These are phyloP conservation scores for Phalacrocorax aristotelis DNA, from an alignment of 2,113 vertebrate genomes.

Conservation along the genomic window DNA sequence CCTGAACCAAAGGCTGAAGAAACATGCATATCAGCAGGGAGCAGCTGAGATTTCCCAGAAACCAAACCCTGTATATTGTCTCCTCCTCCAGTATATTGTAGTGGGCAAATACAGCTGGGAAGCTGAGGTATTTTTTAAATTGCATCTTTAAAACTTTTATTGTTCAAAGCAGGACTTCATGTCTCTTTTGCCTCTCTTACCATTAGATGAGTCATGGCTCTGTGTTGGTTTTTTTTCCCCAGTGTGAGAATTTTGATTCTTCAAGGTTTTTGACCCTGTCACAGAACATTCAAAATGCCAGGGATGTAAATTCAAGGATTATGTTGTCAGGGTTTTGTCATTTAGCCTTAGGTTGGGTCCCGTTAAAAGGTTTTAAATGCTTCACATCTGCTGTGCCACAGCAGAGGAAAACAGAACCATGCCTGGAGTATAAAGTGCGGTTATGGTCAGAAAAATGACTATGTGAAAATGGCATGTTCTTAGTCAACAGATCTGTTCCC, in stretches of 20 bases:
- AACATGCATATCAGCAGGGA: background rate
- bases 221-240: background rate
- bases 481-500: slow-evolving; percentile 32
- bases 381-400: slow-evolving; percentile 33
- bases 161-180: slow-evolving; percentile 1
- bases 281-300: background rate
- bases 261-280: background rate
- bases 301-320: slow-evolving; percentile 19
- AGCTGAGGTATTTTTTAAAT: slow-evolving; percentile 26
- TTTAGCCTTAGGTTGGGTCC: background rate
- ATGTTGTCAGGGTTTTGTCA: slow-evolving; percentile 15
- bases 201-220: background rate
- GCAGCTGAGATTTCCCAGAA: background rate
- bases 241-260: slow-evolving; percentile 21
- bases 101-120: slow-evolving; percentile 3
- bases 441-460: slow-evolving; percentile 41
- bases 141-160: slow-evolving; percentile 9
- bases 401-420: slow-evolving; percentile 10
- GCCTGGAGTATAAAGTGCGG: slow-evolving; percentile 9
- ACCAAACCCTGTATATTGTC: background rate
- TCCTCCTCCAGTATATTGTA: background rate
- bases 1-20: background rate
- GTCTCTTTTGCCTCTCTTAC: background rate
- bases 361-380: slow-evolving; percentile 32
- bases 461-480: slow-evolving; percentile 37